Base-by-base conservation (phyloP, 1,140 invertebrate species). In the Papilio xuthus region DNA sequence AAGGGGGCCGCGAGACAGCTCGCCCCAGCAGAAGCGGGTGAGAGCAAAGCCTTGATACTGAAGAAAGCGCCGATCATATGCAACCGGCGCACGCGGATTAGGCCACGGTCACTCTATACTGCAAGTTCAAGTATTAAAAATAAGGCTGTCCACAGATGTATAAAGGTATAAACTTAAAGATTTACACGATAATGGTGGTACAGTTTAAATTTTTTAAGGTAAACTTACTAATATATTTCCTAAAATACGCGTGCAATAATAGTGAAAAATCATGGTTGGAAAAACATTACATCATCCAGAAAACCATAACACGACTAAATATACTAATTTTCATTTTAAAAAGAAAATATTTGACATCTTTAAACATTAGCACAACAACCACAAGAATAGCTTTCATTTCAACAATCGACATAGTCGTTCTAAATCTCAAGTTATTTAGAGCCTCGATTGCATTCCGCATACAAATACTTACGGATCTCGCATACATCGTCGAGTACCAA, bases 51-150 rank as follows among this genome's bases (percentile, higher is more conserved):
- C 89, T 90, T 90, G 88, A 89, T 87, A 86, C 79, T 81, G 80
- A 92, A 88, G 90, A 89, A 90, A 89, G 87, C 86, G 86, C 82
- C 85, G 86, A 89, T 90, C 86, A 83, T 79, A 88, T 85, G 74
- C 69, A 84, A 83, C 80, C 82, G 81, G 78, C 79, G 77, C 82
- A 82, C 77, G 80, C 44, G 44, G 78, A 80, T 78, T 80, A 83
- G 82, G 83, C 26, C 80, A 81, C 79, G 73, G 78, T 81, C 60
- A 67, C 12, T 63, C 23, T 26, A 42, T 56, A 44, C 41, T 28
- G 72, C 26, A 50, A 74, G 9, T 53, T 37, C 42, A 70, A 41
- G 2, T 20, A 32, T 32, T 47, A 26, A 50, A 6, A n/a, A 26
- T 15, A 63, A 28, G 1, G 20, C n/a, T n/a, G n/a, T n/a, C n/a